A percentile compares a stretch with the other conserved stretches of the same genome.
Evolutionary conservation across 2,113 vertebrate species (phyloP).

Genomic region (Leptosomus discolor): DNA sequence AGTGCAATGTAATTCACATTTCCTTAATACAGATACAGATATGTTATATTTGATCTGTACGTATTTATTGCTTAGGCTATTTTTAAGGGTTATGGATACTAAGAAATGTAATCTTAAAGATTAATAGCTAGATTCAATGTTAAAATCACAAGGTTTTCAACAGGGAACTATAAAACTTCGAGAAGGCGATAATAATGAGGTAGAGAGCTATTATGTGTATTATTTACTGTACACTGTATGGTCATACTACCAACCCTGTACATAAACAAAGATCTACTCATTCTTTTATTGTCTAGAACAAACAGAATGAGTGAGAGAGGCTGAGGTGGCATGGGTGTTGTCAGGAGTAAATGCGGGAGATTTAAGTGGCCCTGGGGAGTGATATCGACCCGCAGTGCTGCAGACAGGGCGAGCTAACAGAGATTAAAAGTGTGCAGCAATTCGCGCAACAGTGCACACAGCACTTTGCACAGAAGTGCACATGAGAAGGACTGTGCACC

Average conservation of each 20-base stretch:
- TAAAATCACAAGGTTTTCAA: not conserved
- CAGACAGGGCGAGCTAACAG: no score
- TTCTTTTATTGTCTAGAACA: not conserved
- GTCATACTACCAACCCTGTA: not conserved
- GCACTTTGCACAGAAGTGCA: not conserved
- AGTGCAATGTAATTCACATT: not conserved
- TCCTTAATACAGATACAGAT: not conserved
- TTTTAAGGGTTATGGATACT: not conserved
- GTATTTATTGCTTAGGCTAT: not conserved
- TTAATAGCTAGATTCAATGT: not conserved
- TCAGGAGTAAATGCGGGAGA: accelerated
- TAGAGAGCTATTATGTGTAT: not conserved
- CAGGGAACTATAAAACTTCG: not conserved
- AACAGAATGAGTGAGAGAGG: not conserved
- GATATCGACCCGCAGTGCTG: accelerated
- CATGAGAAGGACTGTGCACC: accelerated
- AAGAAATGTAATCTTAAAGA: not conserved
- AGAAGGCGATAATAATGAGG: conserved; percentile 27
- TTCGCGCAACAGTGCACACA: no score
- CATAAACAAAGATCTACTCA: not conserved
- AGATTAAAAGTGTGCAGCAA: not conserved
- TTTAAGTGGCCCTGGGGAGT: not conserved
- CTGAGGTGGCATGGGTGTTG: not conserved
- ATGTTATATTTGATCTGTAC: not conserved
- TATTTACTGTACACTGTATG: not conserved